Evolutionary conservation across 2,888 invertebrate genomes (phyloP), one percentile per base, ranked within the genome.

Genomic region (Cheilosia variabilis): DNA sequence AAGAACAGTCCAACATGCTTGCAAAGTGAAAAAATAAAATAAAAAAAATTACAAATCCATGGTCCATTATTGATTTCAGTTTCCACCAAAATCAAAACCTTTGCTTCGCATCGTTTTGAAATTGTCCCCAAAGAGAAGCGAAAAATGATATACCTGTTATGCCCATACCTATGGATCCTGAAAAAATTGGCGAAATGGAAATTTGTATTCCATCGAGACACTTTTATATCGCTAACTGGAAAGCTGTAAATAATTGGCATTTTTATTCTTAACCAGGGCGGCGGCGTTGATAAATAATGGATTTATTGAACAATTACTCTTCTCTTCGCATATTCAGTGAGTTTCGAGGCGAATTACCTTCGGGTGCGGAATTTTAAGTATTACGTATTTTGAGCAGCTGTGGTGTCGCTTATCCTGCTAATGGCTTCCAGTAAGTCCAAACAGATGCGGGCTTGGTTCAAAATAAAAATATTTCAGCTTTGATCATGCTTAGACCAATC

Each of bases 281-380:
- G 7, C 45, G 75, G 75, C 9, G 47, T 76, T 58, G 66, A 58
- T 47, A 66, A 66, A 66, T 66, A 76, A 76, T 76, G 43, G 31
- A 76, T 76, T 66, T 60, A 52, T 66, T 76, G 58, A 76, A 58
- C 76, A 76, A 66, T 76, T 76, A 76, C 58, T 50, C 43, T 27
- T 52, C 60, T 58, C 65, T 57, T 19, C 15, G 10, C 34, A 17
- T 22, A 37, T 47, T 65, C 75, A 65, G 5, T 47, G 37, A 37
- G 37, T 37, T 37, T 37, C 13, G 13, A 4, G 4, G 13, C 43
- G 55, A n/a, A n/a, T 1, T 27, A 47, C 4, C 4, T 13, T 57
- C 45, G 45, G 19, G 4, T 45, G 34, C 10, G 19, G 68, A 69
- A 69, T 57, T 22, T 69, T 66, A 31, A 22, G 19, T 19, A n/a